phyloP scores from a whole-genome alignment of 2,113 vertebrate genomes.

The human (Homo sapiens) region GRCh38 chr2:161756501-161757000 shows the following conservation, averaged over 20 bases:
- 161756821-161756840: not conserved
- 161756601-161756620: not conserved
- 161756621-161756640: not conserved
- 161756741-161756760: not conserved
- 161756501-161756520: not conserved
- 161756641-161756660: not conserved
- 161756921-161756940: not conserved
- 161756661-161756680: not conserved
- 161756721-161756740: not conserved
- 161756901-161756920: not conserved
- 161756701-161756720: not conserved
- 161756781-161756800: not conserved
- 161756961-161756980: not conserved
- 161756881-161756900: not conserved
- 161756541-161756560: not conserved
- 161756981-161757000: constrained; percentile 3
- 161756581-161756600: not conserved
- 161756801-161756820: not conserved
- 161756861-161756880: not conserved
- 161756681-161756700: not conserved
- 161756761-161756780: not conserved
- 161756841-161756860: not conserved
- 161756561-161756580: not conserved
- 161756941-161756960: not conserved
- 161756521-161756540: not conserved